Evolutionary conservation across 2,888 invertebrate species (phyloP), one percentile per base, ranked within the genome.

Genomic region (Carabus problematicus): DNA sequence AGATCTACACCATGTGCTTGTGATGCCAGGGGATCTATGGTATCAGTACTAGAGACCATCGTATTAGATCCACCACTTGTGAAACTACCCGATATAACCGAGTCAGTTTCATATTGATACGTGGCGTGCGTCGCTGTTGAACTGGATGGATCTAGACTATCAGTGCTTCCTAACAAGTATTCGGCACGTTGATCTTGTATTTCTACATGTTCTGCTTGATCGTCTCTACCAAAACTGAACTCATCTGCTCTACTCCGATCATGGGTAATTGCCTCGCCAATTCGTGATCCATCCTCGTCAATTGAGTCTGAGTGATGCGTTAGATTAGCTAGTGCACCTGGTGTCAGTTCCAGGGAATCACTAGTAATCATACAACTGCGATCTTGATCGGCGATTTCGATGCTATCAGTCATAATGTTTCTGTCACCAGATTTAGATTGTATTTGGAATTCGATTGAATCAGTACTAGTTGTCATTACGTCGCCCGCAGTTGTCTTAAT

Each of bases 51-150:
- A 19, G 93, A 93, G 64, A 94, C 91, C 86, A 94, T 88, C 11
- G 93, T 93, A 79, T 92, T 93, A 68, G 93, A 93, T 73, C 92
- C 93, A 72, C 87, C 88, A 79, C 93, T 93, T 16, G 93, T 93
- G 64, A 93, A 88, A 79, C 93, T 93, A 64, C 93, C 92, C 0
- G 93, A 93, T 90, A 93, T 92, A 45, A 92, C 88, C 0, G 93
- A 94, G 77, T 93, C 93, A 0, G 91, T 91, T 80, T 93, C 93
- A 73, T 91, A 92, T 78, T 92, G 92, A 77, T 91, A 92, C 0
- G 93, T 93, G 9, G 93, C 93, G 75, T 93, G 88, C 1, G 93
- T 93, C 0, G 91, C 92, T 55, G 90, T 89, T 0, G 92, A 91
- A 74, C 92, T 92, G 8, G 92, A 91, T 2, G 89, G 90, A 76